Base-by-base conservation (phyloP, 2,888 invertebrate genomes). In the Matsumyia berberina region DNA sequence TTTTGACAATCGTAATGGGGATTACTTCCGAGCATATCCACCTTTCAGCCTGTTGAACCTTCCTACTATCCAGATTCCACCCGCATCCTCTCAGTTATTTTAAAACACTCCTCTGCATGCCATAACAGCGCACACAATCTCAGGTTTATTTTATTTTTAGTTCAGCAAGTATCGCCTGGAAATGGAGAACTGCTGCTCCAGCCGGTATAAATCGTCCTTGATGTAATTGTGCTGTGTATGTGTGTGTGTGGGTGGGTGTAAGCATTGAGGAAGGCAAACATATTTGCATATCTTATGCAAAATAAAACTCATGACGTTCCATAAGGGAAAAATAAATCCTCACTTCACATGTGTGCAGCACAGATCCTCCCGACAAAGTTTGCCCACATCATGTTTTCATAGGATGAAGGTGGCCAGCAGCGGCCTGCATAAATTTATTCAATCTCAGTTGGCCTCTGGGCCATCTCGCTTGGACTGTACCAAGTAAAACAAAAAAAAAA, bases 261-360 rank as follows among this genome's bases (percentile, higher is more conserved):
- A 29, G 62, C 49, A 72, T 60, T 11, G 19, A 46, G 17, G 62
- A 57, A 35, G 69, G 42, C 17, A 49, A 51, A 57, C 24, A 12
- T 78, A 74, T 83, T 74, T 74, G 44, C 69, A 69, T 83, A 83
- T 83, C 78, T 78, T 78, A 78, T 83, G 83, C 83, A 78, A 78
- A 83, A 78, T 64, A 78, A 78, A 83, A 73, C 78, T 57, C 57
- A 69, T 78, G 62, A 62, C 66, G 51, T 66, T 70, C 35, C 70
- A 77, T 51, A 53, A 51, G 78, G 83, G 83, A 44, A 78, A 64
- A 74, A 78, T 78, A 83, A 83, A 73, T 78, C 78, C 53, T 29
- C 46, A 77, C 72, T 82, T 72, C 60, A 66, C 44, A 66, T 66
- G 66, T 72, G 17, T 72, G 17, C 57, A 46, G 67, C 80, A 24